Percentiles rank a stretch among this genome's conserved stretches.
phyloP scores from a whole-genome alignment of 2,113 vertebrate species.

The Entosphenus tridentatus region DNA sequence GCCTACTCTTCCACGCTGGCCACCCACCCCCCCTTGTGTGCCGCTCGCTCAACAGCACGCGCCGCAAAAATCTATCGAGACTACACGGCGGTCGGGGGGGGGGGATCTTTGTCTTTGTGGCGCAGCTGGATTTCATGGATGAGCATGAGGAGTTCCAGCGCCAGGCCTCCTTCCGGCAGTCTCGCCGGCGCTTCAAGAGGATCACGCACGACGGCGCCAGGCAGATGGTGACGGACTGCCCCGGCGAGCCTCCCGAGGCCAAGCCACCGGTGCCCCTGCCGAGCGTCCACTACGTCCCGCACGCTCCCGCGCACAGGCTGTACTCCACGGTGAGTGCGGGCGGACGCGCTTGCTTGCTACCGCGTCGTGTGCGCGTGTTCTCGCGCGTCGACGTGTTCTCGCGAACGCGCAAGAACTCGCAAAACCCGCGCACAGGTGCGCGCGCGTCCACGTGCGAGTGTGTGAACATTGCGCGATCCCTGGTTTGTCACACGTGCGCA shows the following conservation, averaged over 20 bases:
- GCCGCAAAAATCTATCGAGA: slow-evolving; percentile 4
- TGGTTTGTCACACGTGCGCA: no score
- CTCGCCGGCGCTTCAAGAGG: slow-evolving; percentile 79
- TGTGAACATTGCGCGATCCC: no score
- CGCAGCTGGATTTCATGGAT: slow-evolving; percentile 97
- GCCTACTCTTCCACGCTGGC: no score
- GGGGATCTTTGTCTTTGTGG: slow-evolving; percentile 12
- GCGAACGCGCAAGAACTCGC: no score
- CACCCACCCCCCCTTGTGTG: no score
- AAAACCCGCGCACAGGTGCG: no score
- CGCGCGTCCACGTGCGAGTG: no score
- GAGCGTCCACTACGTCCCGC: no score
- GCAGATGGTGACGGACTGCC: slow-evolving; percentile 94
- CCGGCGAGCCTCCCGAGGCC: slow-evolving; percentile 70
- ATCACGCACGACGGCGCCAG: slow-evolving; percentile 97
- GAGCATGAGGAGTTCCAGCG: slow-evolving; percentile 98
- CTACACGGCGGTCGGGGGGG: neutral
- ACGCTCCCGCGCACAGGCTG: slow-evolving; percentile 21
- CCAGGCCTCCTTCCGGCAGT: slow-evolving; percentile 87
- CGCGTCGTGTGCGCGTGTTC: neutral
- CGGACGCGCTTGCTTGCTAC: neutral
- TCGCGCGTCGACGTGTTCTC: no score
- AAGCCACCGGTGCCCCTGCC: slow-evolving; percentile 49
- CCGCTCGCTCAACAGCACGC: neutral
- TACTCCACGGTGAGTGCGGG: slow-evolving; percentile 69